These are phyloP conservation scores for Odontesthes bonariensis DNA, from an alignment of 2,113 vertebrate species.

Conservation along the genomic window DNA sequence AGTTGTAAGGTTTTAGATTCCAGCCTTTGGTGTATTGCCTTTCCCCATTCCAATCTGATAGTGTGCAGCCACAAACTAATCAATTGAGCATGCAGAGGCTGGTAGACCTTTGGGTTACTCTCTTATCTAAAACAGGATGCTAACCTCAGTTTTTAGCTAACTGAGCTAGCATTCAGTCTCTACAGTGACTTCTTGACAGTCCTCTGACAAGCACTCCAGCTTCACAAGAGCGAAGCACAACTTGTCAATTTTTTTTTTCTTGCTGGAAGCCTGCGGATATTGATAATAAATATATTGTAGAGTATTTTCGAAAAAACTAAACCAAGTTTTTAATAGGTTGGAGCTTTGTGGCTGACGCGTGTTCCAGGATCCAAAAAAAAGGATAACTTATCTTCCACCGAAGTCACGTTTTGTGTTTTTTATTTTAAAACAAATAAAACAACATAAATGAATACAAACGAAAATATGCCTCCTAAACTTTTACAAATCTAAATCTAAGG, in stretches of 20 bases:
- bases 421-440: no score
- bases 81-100: conserved; percentile 35
- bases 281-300: no score
- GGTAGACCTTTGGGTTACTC: conserved; percentile 57
- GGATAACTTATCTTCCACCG: no score
- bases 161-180: conserved; percentile 33
- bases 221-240: conserved; percentile 30
- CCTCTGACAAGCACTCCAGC: conserved; percentile 32
- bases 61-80: conserved; percentile 48
- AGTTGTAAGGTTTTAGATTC: conserved; percentile 60
- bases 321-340: no score
- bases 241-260: background rate
- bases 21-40: conserved; percentile 41
- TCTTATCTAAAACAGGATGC: conserved; percentile 65
- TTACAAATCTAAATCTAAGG: no score
- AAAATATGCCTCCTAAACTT: no score
- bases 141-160: conserved; percentile 51
- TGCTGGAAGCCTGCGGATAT: no score
- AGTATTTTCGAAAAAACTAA: no score
- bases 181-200: conserved; percentile 29
- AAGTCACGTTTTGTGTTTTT: no score
- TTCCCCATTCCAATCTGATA: conserved; percentile 26
- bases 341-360: no score
- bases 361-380: no score
- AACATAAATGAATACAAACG: no score